phyloP scores from a whole-genome alignment of 2,797 vertebrate genomes.

The Acanthiza pusilla region DNA sequence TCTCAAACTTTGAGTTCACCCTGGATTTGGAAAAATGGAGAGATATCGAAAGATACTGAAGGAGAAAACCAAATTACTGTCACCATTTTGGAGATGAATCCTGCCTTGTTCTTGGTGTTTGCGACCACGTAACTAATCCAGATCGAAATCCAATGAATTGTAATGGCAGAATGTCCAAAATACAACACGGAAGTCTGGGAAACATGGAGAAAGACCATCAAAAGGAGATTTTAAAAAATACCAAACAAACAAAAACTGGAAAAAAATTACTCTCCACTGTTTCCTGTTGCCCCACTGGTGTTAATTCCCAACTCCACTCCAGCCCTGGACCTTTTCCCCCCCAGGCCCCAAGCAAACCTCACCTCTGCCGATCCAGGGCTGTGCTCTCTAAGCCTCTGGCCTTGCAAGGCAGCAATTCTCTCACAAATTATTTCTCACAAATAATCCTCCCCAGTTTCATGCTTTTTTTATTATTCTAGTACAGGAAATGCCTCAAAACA shows the following conservation, averaged over 20 bases:
- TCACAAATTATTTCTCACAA: not conserved
- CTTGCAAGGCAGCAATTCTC: not conserved
- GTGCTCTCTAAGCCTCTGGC: not conserved
- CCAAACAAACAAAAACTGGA: not conserved
- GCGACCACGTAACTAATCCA: accelerated
- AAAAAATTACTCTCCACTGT: not conserved
- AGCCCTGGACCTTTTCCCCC: not conserved
- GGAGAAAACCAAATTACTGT: not conserved
- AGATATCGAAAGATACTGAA: not conserved
- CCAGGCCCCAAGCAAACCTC: not conserved
- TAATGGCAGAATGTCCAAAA: accelerated
- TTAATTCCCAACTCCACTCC: accelerated
- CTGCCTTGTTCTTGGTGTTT: not conserved
- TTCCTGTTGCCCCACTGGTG: no score
- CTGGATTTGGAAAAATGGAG: not conserved
- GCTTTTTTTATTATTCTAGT: not conserved
- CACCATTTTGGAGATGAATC: not conserved
- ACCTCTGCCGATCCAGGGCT: accelerated
- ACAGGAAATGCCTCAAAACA: not conserved
- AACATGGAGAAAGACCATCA: not conserved
- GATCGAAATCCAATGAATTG: not conserved
- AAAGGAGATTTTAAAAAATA: not conserved
- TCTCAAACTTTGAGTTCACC: not conserved
- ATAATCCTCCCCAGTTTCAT: not conserved
- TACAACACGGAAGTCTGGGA: accelerated